Evolutionary conservation across 35 echinoderm and acorn worm genomes (phyloP), one percentile per base, ranked within the genome.

Genomic region (Stichopus chloronotus): DNA sequence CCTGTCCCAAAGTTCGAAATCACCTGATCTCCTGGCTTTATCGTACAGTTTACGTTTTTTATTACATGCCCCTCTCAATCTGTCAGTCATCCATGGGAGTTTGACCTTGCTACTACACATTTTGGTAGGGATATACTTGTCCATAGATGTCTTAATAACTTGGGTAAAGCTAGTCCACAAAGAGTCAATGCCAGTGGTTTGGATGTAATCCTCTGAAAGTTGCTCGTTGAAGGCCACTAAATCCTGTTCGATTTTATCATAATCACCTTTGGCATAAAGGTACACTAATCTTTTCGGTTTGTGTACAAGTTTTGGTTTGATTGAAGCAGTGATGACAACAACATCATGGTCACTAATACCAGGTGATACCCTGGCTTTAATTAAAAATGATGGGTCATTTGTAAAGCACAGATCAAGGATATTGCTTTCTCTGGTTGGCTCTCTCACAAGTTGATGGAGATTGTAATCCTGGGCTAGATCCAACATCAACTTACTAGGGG

Each of bases 401-500:
- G 86, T 90, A 14, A 94, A 90, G 56, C 93, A 90, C 16, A 94
- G 52, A 58, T 94, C 92, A 0, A 94, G 55, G 13, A 94, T 94
- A 68, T 89, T 94, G 13, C 58, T 79, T n/a, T 56, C 53, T 78
- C 86, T 90, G 52, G 93, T 94, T 11, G 68, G 86, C 25, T 90
- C 60, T 9, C 7, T 16, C 8, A 90, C 93, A 76, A 55, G 1
- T 80, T 94, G 86, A 14, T 79, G 14, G 19, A 90, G 56, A 23
- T 89, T 88, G 14, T 94, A 72, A 54, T 88, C 91, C 8, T 79
- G 76, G 7, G 91, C 91, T 4, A 95, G 86, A 7, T 92, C 56
- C 52, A 96, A 69, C 91, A 96, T 94, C 72, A 57, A 81, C 63
- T 93, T 96, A 76, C 95, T 94, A 21, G 90, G 83, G 24, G 25